Evolutionary conservation across 2,113 vertebrate species (phyloP), one percentile per base, ranked within the genome.

Genomic region (Cololabis saira): DNA sequence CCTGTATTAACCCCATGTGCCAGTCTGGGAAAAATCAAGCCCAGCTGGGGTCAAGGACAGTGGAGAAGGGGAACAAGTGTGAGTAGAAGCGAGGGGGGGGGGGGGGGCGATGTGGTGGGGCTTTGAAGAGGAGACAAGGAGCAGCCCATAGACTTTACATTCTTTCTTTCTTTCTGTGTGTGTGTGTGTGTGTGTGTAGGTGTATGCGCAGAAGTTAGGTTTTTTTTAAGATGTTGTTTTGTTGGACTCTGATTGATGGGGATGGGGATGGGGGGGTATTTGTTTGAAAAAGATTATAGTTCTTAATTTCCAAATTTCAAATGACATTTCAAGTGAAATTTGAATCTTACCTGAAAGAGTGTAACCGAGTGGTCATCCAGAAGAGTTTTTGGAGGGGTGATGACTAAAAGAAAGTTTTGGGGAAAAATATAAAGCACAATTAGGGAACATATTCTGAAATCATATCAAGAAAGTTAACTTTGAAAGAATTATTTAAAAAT

Each of bases 311-410:
- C 22, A 11, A 19, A 22, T 59, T 43, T 52, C 12, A 2, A 45
- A 55, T 12, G 3, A 37, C 6, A 37, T 37, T 37, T 37, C 33
- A 7, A 37, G 33, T 37, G 33, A 37, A 37, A 37, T 37, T 37
- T 37, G 33, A 37, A 4, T 47, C 82, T 80, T 77, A 93, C 93
- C 93, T 93, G 87, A 53, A 92, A 92, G 4, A 94, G 90, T 6
- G 92, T 92, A 1, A 66, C 77, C 5, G 78, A 82, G 1, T 87
- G 63, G 55, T 93, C 85, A 1, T 87, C 77, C 67, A 93, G 83
- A 50, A 90, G 81, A 1, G 85, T 87, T 81, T 93, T 93, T 7
- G 93, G 93, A 17, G 93, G 93, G 0, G 92, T 89, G 52, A 91
- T 82, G 67, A 94, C 93, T 94, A 71, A 50, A 87, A 80, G 5